Conservation (phyloP, 2,888 invertebrate species). For the Acanthacorydalis orientalis region DNA sequence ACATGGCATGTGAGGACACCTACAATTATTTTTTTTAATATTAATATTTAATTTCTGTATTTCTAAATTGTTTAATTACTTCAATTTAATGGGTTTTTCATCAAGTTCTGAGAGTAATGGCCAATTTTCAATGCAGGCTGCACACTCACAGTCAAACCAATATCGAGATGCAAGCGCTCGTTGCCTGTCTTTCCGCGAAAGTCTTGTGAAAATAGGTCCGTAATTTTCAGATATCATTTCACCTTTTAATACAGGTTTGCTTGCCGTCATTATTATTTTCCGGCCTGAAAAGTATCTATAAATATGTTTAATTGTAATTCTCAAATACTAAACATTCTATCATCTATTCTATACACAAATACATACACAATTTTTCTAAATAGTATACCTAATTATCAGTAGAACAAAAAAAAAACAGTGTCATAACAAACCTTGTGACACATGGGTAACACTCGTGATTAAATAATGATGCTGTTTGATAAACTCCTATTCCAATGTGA, state of each 20-base stretch:
- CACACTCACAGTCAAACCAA: constrained; percentile 61
- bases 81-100: constrained; percentile 24
- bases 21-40: too few species aligned
- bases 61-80: constrained; percentile 19
- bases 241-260: constrained; percentile 43
- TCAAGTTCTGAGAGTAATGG: constrained; percentile 44
- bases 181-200: constrained; percentile 37
- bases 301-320: background rate
- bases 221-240: constrained; percentile 69
- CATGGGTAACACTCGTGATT: constrained; percentile 74
- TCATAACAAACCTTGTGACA: constrained; percentile 49
- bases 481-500: constrained; percentile 54
- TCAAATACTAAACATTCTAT: background rate
- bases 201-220: constrained; percentile 57
- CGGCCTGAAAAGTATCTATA: constrained; percentile 57
- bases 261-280: constrained; percentile 49
- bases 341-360: too few species aligned
- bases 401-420: too few species aligned
- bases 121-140: constrained; percentile 61
- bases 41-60: constrained; percentile 1
- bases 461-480: constrained; percentile 59
- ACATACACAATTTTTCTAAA: too few species aligned
- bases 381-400: too few species aligned
- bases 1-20: constrained; percentile 35
- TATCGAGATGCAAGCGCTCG: constrained; percentile 50